phyloP scores from a whole-genome alignment of 2,888 invertebrate genomes.

The Caenorhabditis plicata region DNA sequence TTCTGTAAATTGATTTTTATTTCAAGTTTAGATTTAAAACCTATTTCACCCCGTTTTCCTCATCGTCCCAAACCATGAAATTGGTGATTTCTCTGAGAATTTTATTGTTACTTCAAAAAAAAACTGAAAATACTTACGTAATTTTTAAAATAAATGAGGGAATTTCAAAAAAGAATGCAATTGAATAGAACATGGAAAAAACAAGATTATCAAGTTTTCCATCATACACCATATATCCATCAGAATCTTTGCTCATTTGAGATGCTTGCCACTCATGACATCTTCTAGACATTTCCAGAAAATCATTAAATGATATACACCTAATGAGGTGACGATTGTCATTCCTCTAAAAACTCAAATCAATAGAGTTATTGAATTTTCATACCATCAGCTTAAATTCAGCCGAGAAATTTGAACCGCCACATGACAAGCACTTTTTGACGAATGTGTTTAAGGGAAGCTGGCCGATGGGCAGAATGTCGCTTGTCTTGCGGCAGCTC shows the following conservation, averaged over 20 bases:
- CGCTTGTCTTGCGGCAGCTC: no score
- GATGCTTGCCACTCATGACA: slow-evolving; percentile 35
- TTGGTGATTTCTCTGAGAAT: slow-evolving; percentile 31
- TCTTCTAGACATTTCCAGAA: slow-evolving; percentile 24
- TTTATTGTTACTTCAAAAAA: neutral
- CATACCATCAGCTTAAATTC: slow-evolving; percentile 28
- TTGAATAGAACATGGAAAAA: slow-evolving; percentile 30
- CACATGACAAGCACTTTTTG: no score
- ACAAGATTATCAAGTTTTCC: slow-evolving; percentile 38
- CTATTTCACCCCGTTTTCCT: slow-evolving; percentile 12
- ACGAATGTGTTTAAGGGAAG: no score
- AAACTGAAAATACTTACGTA: slow-evolving; percentile 10
- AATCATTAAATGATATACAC: slow-evolving; percentile 24
- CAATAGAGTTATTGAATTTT: no score
- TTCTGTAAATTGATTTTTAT: slow-evolving; percentile 3
- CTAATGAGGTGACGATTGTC: slow-evolving; percentile 14
- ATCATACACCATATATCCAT: no score
- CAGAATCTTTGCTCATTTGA: neutral
- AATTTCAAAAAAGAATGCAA: slow-evolving; percentile 34
- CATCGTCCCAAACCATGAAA: slow-evolving; percentile 43
- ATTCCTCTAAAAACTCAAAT: slow-evolving; percentile 16
- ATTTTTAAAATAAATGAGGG: slow-evolving; percentile 33
- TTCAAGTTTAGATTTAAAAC: neutral
- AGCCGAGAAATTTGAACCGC: no score
- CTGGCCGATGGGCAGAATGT: no score